Evolutionary conservation across 2,888 invertebrate species (phyloP).

Genomic region (Oasisia sp.): DNA sequence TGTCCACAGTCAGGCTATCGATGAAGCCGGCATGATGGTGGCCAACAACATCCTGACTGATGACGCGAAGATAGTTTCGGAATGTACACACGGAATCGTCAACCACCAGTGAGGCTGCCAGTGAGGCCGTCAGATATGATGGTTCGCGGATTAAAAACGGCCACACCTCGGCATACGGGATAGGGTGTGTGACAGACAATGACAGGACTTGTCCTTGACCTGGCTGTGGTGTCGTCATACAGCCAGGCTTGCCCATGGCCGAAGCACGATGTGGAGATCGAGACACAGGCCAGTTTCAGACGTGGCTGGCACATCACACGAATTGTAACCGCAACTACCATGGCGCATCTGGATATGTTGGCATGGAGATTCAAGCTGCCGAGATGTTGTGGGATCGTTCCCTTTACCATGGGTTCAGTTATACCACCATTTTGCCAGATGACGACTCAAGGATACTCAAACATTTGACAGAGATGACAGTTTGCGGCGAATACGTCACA

Average conservation of each 20-base stretch:
- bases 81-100: neutral
- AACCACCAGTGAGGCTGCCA: neutral
- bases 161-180: neutral
- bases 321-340: too few relatives aligned
- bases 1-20: neutral
- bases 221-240: too few relatives aligned
- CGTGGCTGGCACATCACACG: too few relatives aligned
- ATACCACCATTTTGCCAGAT: neutral
- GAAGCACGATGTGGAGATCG: too few relatives aligned
- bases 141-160: neutral
- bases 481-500: neutral
- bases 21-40: neutral
- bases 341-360: too few relatives aligned
- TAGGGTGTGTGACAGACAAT: too few relatives aligned
- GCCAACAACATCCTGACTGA: neutral
- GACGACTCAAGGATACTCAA: neutral
- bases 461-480: neutral
- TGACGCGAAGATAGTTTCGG: neutral
- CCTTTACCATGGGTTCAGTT: neutral
- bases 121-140: neutral
- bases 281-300: too few relatives aligned
- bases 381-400: too few relatives aligned
- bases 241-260: too few relatives aligned
- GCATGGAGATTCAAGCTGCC: too few relatives aligned
- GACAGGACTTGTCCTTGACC: too few relatives aligned